These are phyloP conservation scores for Melinopterus prodromus DNA, from an alignment of 2,888 invertebrate species.

Conservation along the genomic window DNA sequence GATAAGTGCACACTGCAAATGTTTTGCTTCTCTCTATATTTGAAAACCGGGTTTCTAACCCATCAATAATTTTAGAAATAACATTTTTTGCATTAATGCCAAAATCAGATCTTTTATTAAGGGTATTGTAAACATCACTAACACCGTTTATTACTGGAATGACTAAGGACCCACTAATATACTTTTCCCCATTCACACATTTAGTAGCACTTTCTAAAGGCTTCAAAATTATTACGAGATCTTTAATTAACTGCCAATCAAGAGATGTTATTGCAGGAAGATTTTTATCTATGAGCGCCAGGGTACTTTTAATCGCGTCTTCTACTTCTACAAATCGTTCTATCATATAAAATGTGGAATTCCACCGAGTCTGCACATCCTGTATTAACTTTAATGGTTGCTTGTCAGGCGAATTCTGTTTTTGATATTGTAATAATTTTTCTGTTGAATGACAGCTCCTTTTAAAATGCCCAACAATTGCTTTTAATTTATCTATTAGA, in stretches of 20 bases:
- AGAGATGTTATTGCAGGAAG: constrained; percentile 32
- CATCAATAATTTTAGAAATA: constrained; percentile 22
- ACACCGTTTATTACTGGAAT: constrained; percentile 43
- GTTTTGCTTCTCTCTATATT: constrained; percentile 40
- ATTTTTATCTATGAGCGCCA: constrained; percentile 36
- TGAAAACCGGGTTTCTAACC: constrained; percentile 32
- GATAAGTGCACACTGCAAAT: constrained; percentile 26
- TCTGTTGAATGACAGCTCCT: constrained; percentile 42
- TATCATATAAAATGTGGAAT: constrained; percentile 44
- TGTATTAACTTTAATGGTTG: constrained; percentile 38
- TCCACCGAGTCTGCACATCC: constrained; percentile 43
- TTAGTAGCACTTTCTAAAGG: constrained; percentile 44
- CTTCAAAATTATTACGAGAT: constrained; percentile 41
- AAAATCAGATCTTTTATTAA: neutral
- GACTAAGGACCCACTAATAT: constrained; percentile 42
- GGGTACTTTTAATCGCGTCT: constrained; percentile 39
- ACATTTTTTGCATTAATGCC: neutral
- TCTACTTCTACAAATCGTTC: constrained; percentile 41
- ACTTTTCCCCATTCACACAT: constrained; percentile 42
- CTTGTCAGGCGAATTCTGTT: constrained; percentile 16
- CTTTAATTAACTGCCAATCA: constrained; percentile 42
- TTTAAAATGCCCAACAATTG: constrained; percentile 45
- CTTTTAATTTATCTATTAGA: constrained; percentile 38
- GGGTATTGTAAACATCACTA: neutral
- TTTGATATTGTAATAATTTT: constrained; percentile 51